Base-by-base conservation (phyloP, 1,140 invertebrate species). In the Vollenhovia emeryi region DNA sequence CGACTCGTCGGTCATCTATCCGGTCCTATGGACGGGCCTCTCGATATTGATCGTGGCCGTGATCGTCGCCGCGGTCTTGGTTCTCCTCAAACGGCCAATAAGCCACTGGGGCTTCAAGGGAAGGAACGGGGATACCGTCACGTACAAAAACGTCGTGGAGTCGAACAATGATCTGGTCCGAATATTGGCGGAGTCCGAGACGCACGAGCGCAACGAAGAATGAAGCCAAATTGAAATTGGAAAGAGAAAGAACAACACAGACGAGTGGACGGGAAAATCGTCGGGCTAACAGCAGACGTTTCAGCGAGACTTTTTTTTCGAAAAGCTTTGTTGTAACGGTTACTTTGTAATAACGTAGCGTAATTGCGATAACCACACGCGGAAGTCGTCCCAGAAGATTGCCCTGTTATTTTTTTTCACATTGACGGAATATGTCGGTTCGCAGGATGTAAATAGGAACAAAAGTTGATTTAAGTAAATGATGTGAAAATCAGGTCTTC, bases 71-170 rank as follows among this genome's bases (percentile, higher is more conserved):
- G 73, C 43, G 30, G 62, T 91, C n/a, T 90, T 93, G 66, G 90
- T 94, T 33, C 59, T 94, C 7, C 79, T 91, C n/a, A 92, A 87
- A 79, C 92, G 85, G 73, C 90, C 92, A 18, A 74, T 94, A 33
- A 86, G 87, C 8, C 91, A 93, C 24, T 94, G 93, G 93, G 83
- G 87, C 9, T 89, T 93, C 45, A 92, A 91, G 43, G 91, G 90
- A 60, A 91, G 90, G 24, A 89, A 90, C 13, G 83, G 89, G 36
- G 93, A 95, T 66, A 94, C 94, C 6, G 93, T 95, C 55, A 92
- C 91, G 24, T 95, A 95, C 75, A 93, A 91, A 68, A 95, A 94
- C 83, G 94, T 95, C 21, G 90, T 94, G 9, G 94, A 94, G 59
- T 93, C 93, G 6, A 93, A 91, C 21, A 93, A 94, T 85, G 94